A percentile compares a stretch with the other conserved stretches of the same genome.
Conservation (phyloP, 2,113 vertebrate species). For the Toxotes chatareus region DNA sequence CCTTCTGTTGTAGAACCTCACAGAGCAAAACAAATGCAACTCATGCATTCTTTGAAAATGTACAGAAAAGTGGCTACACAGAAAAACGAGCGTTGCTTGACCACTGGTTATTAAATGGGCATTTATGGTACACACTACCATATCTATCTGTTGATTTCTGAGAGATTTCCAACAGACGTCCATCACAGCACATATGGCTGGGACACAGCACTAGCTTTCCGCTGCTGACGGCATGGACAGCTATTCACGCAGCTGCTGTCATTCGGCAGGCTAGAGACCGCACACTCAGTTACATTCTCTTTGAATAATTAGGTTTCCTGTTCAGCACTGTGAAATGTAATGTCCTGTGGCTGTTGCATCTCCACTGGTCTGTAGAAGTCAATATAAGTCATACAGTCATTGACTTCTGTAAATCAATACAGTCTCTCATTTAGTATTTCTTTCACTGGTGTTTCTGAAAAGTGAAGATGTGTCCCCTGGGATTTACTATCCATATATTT, state of each 20-base stretch:
- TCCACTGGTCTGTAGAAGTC: neutral
- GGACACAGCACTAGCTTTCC: neutral
- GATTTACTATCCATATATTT: neutral
- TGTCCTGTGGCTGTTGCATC: neutral
- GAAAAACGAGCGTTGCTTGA: too few species aligned
- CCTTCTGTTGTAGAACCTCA: neutral
- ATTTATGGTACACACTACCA: neutral
- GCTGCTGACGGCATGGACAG: constrained; percentile 17
- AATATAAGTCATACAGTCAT: neutral
- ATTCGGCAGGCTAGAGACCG: constrained; percentile 3
- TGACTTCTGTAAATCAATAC: neutral
- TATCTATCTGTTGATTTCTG: neutral
- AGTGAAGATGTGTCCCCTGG: neutral
- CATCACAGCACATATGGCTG: neutral
- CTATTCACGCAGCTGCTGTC: neutral
- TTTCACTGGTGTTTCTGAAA: neutral
- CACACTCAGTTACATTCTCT: neutral
- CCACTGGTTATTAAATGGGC: neutral
- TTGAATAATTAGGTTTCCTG: neutral
- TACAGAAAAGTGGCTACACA: neutral
- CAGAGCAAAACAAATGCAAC: neutral
- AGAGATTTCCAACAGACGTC: neutral
- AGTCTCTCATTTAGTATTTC: neutral
- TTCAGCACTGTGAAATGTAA: neutral
- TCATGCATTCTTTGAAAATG: neutral